These are phyloP conservation scores for Pleuronectes platessa DNA, from an alignment of 2,113 vertebrate species.

Conservation along the genomic window DNA sequence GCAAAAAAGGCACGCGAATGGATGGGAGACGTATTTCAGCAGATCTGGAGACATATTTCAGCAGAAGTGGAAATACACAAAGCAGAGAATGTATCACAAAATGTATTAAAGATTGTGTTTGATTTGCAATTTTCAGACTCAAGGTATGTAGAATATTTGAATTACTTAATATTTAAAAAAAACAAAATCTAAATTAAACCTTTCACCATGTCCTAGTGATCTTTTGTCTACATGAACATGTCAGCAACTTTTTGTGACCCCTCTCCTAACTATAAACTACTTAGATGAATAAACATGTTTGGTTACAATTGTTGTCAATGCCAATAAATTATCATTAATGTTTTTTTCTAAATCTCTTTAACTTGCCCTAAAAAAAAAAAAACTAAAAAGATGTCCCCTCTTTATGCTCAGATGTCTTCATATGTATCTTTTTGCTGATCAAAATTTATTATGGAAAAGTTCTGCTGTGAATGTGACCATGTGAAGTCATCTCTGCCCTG, in stretches of 20 bases:
- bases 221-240: constrained; percentile 29
- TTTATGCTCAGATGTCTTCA: neutral
- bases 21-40: neutral
- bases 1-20: constrained; percentile 6
- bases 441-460: constrained; percentile 38
- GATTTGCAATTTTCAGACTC: neutral
- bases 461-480: constrained; percentile 22
- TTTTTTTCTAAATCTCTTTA: neutral
- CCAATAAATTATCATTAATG: constrained; percentile 25
- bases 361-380: neutral
- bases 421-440: neutral
- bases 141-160: neutral
- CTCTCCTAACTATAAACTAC: constrained; percentile 48
- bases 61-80: constrained; percentile 14
- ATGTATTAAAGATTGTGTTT: neutral
- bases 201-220: constrained; percentile 14
- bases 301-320: constrained; percentile 8
- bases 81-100: constrained; percentile 8
- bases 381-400: too few relatives aligned
- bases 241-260: constrained; percentile 26
- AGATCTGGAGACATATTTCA: neutral
- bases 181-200: constrained; percentile 15
- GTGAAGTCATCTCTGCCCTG: constrained; percentile 49
- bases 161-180: neutral
- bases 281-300: constrained; percentile 33